Evolutionary conservation across 2,113 vertebrate species (phyloP).

Genomic region (Dermatemys mawii): DNA sequence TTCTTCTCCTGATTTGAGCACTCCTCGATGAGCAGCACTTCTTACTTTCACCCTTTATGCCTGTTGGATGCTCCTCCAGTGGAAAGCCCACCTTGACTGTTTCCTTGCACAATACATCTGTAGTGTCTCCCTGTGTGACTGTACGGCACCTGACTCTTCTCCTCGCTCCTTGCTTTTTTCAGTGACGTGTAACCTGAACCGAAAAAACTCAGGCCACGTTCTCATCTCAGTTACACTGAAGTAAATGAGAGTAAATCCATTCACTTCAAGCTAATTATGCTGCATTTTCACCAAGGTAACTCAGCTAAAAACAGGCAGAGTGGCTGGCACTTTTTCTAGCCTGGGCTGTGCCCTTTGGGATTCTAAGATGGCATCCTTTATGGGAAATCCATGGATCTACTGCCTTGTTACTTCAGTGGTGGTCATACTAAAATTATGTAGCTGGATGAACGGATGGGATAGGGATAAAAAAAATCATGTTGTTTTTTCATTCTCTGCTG

Average conservation of each 20-base stretch:
- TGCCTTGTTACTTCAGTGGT: not conserved
- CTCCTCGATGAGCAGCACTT: not conserved
- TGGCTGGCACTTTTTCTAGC: not conserved
- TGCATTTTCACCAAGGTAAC: not conserved
- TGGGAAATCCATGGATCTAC: rapidly evolving
- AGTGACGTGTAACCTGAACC: rapidly evolving
- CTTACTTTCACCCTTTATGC: not conserved
- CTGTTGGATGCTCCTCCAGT: not conserved
- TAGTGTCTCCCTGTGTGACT: not conserved
- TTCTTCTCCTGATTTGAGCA: not conserved
- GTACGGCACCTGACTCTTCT: rapidly evolving
- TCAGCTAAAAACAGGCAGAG: not conserved
- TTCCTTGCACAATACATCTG: not conserved
- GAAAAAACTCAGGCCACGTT: not conserved
- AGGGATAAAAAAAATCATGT: not conserved
- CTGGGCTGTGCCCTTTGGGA: not conserved
- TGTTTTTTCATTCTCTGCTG: not conserved
- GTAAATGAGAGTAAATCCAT: not conserved
- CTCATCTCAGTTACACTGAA: not conserved
- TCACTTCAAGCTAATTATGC: not conserved
- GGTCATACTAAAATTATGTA: not conserved
- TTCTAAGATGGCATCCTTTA: not conserved
- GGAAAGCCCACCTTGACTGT: not conserved
- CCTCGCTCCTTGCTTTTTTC: not conserved
- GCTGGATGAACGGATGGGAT: not conserved